A percentile compares a stretch with the other conserved stretches of the same genome.
Conservation (phyloP, 2,797 vertebrate genomes). For the Semaprochilodus insignis region DNA sequence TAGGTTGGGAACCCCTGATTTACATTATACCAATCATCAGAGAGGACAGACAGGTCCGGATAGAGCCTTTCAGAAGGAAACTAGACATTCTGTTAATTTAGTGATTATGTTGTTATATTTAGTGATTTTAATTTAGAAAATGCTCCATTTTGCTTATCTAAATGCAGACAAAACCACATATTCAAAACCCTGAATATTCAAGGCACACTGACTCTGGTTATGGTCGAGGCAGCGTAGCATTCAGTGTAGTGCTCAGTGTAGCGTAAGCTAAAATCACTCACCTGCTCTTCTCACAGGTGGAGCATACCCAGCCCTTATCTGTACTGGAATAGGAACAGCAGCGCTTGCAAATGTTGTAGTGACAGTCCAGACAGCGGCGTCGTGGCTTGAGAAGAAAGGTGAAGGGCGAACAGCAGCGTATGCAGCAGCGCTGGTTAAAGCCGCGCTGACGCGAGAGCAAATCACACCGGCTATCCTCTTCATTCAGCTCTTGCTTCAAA, state of each 20-base stretch:
- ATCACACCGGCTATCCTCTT: slow-evolving; percentile 90
- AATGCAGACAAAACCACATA: no score
- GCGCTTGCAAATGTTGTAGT: slow-evolving; percentile 90
- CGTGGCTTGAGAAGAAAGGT: slow-evolving; percentile 92
- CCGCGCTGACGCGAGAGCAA: slow-evolving; percentile 89
- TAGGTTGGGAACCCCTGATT: no score
- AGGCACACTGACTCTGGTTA: not conserved
- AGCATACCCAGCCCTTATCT: slow-evolving; percentile 90
- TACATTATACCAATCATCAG: no score
- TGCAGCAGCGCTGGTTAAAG: slow-evolving; percentile 94
- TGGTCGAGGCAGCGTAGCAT: not conserved
- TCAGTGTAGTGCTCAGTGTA: not conserved
- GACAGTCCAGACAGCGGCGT: slow-evolving; percentile 85
- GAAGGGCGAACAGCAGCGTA: slow-evolving; percentile 93
- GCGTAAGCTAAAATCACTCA: slow-evolving; percentile 64
- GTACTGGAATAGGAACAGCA: slow-evolving; percentile 87
- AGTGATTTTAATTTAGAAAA: no score
- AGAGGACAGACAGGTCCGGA: no score
- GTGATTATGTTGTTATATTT: no score
- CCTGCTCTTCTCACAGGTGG: slow-evolving; percentile 91
- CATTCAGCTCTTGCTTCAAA: slow-evolving; percentile 90
- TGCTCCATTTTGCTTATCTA: no score
- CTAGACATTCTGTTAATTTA: no score
- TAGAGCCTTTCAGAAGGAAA: no score
- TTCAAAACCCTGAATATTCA: no score